Evolutionary conservation across 2,797 vertebrate species (phyloP).

Genomic region (Gephyroberyx darwinii): DNA sequence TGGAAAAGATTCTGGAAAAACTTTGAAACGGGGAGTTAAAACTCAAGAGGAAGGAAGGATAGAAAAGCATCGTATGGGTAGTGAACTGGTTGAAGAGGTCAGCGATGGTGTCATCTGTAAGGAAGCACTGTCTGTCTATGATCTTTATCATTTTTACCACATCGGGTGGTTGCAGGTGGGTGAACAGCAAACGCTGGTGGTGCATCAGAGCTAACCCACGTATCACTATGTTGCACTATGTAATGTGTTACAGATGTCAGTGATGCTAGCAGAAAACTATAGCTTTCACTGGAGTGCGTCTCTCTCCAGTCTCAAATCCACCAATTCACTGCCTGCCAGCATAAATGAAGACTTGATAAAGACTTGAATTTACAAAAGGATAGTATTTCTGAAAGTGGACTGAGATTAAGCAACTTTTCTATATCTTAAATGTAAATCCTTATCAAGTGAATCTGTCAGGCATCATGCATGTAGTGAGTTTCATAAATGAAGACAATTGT

Average conservation of each 20-base stretch:
- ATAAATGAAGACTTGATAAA: too few relatives aligned
- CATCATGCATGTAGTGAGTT: not conserved
- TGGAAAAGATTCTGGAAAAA: too few relatives aligned
- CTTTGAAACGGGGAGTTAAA: too few relatives aligned
- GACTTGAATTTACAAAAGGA: not conserved
- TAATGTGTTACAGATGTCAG: not conserved
- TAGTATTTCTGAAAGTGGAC: not conserved
- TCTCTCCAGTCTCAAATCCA: not conserved
- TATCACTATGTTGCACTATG: not conserved
- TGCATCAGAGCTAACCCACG: too few relatives aligned
- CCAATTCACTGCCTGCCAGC: not conserved
- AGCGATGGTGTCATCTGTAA: too few relatives aligned
- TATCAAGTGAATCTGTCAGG: not conserved
- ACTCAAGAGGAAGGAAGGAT: too few relatives aligned
- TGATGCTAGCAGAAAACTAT: not conserved
- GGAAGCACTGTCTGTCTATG: too few relatives aligned
- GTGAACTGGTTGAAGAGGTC: too few relatives aligned
- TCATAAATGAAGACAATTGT: not conserved
- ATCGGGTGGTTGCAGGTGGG: too few relatives aligned
- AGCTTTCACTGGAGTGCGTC: not conserved
- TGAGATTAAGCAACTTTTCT: constrained; percentile 3
- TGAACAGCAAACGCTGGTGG: too few relatives aligned
- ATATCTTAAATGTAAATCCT: not conserved
- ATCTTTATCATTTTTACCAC: too few relatives aligned
- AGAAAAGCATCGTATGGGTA: too few relatives aligned